A percentile compares a stretch with the other conserved stretches of the same genome.
These are phyloP conservation scores for Xylota segnis DNA, from an alignment of 2,888 invertebrate genomes.

Conservation along the genomic window DNA sequence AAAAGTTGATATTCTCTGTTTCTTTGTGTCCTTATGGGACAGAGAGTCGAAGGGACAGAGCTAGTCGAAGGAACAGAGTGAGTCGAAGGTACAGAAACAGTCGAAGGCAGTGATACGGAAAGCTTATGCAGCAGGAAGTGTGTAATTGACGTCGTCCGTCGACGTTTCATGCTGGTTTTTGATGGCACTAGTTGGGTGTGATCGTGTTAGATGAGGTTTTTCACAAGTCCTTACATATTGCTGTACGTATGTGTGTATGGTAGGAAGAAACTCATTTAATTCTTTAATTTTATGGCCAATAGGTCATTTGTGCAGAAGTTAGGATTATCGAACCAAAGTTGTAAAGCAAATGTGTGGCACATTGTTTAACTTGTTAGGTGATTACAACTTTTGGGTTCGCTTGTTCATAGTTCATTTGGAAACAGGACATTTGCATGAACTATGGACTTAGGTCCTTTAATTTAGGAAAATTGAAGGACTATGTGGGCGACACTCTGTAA, in stretches of 20 bases:
- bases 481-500: too few species aligned
- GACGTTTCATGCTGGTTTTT: neutral
- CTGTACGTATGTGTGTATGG: neutral
- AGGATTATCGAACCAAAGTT: neutral
- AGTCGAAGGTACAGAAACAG: too few species aligned
- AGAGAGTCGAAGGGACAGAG: neutral
- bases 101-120: constrained; percentile 7
- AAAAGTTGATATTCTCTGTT: constrained; percentile 33
- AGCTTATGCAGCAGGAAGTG: constrained; percentile 35
- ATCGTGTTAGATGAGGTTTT: neutral
- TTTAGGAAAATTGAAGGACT: too few species aligned
- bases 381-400: too few species aligned
- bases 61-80: too few species aligned
- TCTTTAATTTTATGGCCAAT: neutral
- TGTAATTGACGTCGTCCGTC: constrained; percentile 32
- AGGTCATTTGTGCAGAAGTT: neutral
- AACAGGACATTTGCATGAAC: too few species aligned
- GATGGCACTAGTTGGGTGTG: neutral
- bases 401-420: too few species aligned
- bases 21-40: constrained; percentile 18
- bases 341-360: neutral
- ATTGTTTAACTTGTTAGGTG: neutral
- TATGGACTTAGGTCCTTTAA: too few species aligned
- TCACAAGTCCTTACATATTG: neutral
- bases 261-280: neutral